Percentiles rank a stretch among this genome's conserved stretches.
phyloP scores from a whole-genome alignment of 2,797 vertebrate genomes.

The Sphenodon punctatus region DNA sequence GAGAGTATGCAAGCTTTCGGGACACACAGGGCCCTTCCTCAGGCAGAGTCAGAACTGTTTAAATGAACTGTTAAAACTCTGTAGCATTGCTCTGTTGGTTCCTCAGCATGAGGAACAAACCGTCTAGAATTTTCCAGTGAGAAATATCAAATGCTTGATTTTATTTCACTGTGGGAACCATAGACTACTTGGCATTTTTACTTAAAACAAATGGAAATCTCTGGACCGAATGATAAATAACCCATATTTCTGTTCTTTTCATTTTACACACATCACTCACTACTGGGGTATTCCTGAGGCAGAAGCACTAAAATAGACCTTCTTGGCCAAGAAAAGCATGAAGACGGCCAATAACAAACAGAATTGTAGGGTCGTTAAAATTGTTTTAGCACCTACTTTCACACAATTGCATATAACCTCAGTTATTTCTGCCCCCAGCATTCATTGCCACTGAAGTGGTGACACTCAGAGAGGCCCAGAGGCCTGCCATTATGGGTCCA shows the following conservation, averaged over 20 bases:
- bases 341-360: neutral
- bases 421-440: neutral
- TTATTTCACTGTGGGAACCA: neutral
- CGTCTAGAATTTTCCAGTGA: constrained; percentile 16
- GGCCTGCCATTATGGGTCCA: neutral
- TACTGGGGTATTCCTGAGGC: neutral
- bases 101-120: accelerated
- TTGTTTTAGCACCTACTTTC: neutral
- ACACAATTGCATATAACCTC: neutral
- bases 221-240: neutral
- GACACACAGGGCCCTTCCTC: no score
- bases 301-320: neutral
- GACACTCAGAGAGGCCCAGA: accelerated
- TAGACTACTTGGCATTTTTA: neutral
- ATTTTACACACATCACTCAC: constrained; percentile 21
- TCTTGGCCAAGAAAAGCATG: neutral
- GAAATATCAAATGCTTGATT: neutral
- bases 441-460: neutral
- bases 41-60: no score
- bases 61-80: no score
- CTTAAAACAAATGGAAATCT: constrained; percentile 5
- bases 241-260: constrained; percentile 23
- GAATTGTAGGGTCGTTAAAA: neutral
- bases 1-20: no score
- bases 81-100: accelerated